phyloP scores from a whole-genome alignment of 2,888 invertebrate genomes.

The Cataglyphis livida region DNA sequence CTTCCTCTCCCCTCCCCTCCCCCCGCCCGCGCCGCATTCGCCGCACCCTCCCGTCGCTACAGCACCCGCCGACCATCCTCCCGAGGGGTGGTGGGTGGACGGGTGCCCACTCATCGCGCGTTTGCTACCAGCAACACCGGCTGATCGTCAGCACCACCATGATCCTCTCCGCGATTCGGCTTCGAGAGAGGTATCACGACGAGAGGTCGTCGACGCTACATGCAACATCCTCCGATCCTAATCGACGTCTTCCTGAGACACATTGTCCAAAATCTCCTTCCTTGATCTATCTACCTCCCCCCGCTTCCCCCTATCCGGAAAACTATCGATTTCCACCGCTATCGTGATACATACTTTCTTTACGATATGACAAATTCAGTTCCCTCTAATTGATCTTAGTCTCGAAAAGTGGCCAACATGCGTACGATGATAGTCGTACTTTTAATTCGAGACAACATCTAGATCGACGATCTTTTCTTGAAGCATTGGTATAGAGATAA shows the following conservation, averaged over 20 bases:
- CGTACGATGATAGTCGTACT: not conserved
- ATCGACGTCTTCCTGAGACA: slow-evolving; percentile 32
- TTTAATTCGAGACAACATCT: not conserved
- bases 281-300: too few species aligned
- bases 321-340: not conserved
- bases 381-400: not conserved
- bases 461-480: not conserved
- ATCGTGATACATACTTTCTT: not conserved
- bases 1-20: slow-evolving; percentile 47
- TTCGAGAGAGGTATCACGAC: slow-evolving; percentile 18
- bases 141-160: slow-evolving; percentile 71
- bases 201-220: slow-evolving; percentile 26
- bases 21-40: slow-evolving; percentile 36
- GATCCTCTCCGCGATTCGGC: slow-evolving; percentile 51
- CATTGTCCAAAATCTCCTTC: slow-evolving; percentile 5
- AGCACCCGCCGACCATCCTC: slow-evolving; percentile 35
- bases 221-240: slow-evolving; percentile 30
- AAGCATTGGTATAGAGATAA: not conserved
- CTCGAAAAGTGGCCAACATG: not conserved
- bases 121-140: slow-evolving; percentile 79
- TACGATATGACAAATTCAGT: slow-evolving; percentile 6
- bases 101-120: slow-evolving; percentile 75
- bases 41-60: slow-evolving; percentile 36
- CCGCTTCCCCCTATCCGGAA: not conserved
- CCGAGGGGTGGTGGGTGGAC: slow-evolving; percentile 33